Evolutionary conservation across 1,140 invertebrate genomes (phyloP).

Genomic region (Chelonus insularis): DNA sequence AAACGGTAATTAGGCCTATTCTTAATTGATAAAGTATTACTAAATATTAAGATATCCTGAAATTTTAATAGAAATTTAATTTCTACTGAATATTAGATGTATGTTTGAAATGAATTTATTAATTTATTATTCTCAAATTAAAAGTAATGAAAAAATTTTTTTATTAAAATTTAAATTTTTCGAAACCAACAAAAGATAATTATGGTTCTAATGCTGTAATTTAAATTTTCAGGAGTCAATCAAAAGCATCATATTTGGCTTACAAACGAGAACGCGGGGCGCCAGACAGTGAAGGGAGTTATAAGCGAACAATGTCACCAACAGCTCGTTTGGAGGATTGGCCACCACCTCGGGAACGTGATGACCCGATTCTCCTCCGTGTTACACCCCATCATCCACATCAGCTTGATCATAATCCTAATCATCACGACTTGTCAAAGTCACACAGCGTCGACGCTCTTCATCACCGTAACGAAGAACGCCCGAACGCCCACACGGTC

Average conservation of each 20-base stretch:
- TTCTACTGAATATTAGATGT: too few relatives aligned
- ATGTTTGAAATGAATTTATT: too few relatives aligned
- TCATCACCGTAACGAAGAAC: constrained; percentile 44
- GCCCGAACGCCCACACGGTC: constrained; percentile 31
- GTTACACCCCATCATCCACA: constrained; percentile 46
- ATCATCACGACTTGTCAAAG: constrained; percentile 39
- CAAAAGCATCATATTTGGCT: constrained; percentile 77
- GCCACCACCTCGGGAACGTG: constrained; percentile 42
- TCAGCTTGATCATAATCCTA: constrained; percentile 37
- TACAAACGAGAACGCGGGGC: constrained; percentile 69
- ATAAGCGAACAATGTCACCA: constrained; percentile 75
- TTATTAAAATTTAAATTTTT: neutral
- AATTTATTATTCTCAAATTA: too few relatives aligned
- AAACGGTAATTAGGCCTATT: too few relatives aligned
- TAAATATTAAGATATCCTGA: too few relatives aligned
- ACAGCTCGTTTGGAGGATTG: constrained; percentile 63
- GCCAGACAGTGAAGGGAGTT: constrained; percentile 73
- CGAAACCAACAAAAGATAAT: too few relatives aligned
- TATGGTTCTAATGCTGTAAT: constrained; percentile 18
- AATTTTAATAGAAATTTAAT: too few relatives aligned
- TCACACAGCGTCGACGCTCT: constrained; percentile 49
- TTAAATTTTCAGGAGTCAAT: constrained; percentile 70
- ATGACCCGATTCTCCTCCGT: constrained; percentile 50
- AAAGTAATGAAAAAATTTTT: too few relatives aligned
- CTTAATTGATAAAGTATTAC: too few relatives aligned